Base-by-base conservation (phyloP, 2,797 vertebrate species). In the Sebastes dallii region DNA sequence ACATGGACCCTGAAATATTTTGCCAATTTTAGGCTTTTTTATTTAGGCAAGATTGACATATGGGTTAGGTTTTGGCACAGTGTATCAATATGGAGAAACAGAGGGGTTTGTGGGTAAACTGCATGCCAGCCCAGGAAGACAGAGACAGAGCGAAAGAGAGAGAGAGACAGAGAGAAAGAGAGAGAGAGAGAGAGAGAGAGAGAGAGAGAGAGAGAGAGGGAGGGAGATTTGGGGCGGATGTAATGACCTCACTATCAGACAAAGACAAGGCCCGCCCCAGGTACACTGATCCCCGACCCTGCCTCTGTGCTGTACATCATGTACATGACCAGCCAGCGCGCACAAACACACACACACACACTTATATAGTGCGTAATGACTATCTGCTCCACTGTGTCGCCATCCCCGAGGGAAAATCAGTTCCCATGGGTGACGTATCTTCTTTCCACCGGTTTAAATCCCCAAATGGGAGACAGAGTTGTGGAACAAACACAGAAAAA, bases 211-310 rank as follows among this genome's bases (percentile, higher is more conserved):
- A 20, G 36, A 66, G 32, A 0, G 54, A 56, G 54, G 66, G 11
- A 74, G 39, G 3, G 65, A 75, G 34, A 81, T 78, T 54, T 78
- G 36, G 42, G 69, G 77, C 59, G 2, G 77, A 81, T 75, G 58
- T 32, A 78, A 81, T 85, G 64, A 79, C 64, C 70, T 80, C 39
- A 80, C 66, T 61, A 39, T 77, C 11, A 72, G 65, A 86, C 72
- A 84, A 77, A 80, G 61, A 77, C 56, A 9, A 79, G 80, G 59
- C 72, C 73, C 5, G 14, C 34, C 75, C 66, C 83, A 85, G 84
- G 78, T 85, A 78, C 67, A 55, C 60, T 39, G 77, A 74, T 75
- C 71, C 67, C 56, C 0, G 2, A 77, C 66, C 58, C 56, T 61
- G 70, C 67, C 66, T 55, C 65, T 39, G 66, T 67, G 55, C 54